Evolutionary conservation across 2,888 invertebrate species (phyloP).

Genomic region (Apoda limacodes): DNA sequence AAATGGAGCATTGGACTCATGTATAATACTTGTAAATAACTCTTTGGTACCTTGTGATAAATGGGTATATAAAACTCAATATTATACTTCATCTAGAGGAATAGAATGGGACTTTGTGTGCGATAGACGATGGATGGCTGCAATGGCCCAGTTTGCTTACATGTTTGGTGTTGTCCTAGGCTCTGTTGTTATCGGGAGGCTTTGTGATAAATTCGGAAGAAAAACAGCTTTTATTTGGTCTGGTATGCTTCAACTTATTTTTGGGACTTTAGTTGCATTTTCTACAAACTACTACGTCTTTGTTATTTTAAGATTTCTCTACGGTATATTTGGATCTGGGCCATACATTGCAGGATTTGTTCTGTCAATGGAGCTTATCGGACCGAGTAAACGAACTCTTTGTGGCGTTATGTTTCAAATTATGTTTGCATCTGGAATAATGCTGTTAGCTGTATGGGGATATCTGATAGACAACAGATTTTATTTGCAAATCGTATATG

Average conservation of each 20-base stretch:
- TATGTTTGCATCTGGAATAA: constrained; percentile 83
- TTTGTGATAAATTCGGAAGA: constrained; percentile 85
- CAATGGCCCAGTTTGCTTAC: constrained; percentile 80
- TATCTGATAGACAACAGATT: constrained; percentile 79
- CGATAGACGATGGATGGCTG: constrained; percentile 83
- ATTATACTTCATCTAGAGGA: constrained; percentile 78
- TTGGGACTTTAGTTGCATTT: constrained; percentile 81
- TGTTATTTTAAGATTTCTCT: constrained; percentile 74
- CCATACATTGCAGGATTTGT: constrained; percentile 78
- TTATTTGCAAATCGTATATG: constrained; percentile 82
- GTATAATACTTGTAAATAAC: constrained; percentile 63
- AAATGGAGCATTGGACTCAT: constrained; percentile 73
- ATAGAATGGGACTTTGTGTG: constrained; percentile 91
- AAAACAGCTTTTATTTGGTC: constrained; percentile 85
- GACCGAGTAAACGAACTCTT: constrained; percentile 80
- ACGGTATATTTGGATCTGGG: constrained; percentile 87
- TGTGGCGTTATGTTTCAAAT: constrained; percentile 86
- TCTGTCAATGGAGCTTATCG: constrained; percentile 85
- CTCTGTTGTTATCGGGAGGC: constrained; percentile 79
- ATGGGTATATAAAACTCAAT: constrained; percentile 81
- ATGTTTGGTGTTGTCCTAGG: constrained; percentile 89
- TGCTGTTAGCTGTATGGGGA: constrained; percentile 87
- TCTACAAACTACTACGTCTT: constrained; percentile 80
- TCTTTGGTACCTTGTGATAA: constrained; percentile 44
- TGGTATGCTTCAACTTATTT: constrained; percentile 76